Conservation (phyloP, 1,140 invertebrate genomes). For the Nilaparvata lugens region DNA sequence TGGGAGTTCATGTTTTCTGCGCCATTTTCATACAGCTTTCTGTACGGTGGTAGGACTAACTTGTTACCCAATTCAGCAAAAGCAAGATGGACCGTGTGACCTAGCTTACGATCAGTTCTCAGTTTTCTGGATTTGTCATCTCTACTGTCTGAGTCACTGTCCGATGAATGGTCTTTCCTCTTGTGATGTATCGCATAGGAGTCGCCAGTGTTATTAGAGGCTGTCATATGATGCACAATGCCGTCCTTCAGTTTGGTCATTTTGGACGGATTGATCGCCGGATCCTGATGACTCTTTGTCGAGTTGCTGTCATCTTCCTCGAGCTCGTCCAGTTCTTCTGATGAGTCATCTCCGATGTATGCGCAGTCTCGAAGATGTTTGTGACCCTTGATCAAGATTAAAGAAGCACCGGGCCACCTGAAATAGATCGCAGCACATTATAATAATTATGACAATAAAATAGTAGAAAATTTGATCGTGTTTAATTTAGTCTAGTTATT, state of each 20-base stretch:
- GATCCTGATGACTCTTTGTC: slow-evolving; percentile 20
- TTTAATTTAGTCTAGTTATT: no score
- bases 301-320: slow-evolving; percentile 34
- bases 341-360: slow-evolving; percentile 68
- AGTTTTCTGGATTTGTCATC: neutral
- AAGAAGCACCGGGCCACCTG: slow-evolving; percentile 62
- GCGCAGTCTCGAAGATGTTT: slow-evolving; percentile 67
- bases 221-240: neutral
- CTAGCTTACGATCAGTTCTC: neutral
- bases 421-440: slow-evolving; percentile 12
- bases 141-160: neutral
- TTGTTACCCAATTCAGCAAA: neutral
- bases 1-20: no score
- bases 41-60: neutral
- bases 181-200: neutral
- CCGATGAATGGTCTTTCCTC: neutral
- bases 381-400: slow-evolving; percentile 64
- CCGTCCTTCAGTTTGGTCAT: slow-evolving; percentile 25
- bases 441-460: no score
- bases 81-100: neutral
- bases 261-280: slow-evolving; percentile 9
- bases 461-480: no score
- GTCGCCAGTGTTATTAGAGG: neutral
- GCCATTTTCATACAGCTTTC: no score
- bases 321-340: slow-evolving; percentile 57